A percentile compares a stretch with the other conserved stretches of the same genome.
phyloP scores from a whole-genome alignment of 2,888 invertebrate genomes.

The Gymnocheta viridis region DNA sequence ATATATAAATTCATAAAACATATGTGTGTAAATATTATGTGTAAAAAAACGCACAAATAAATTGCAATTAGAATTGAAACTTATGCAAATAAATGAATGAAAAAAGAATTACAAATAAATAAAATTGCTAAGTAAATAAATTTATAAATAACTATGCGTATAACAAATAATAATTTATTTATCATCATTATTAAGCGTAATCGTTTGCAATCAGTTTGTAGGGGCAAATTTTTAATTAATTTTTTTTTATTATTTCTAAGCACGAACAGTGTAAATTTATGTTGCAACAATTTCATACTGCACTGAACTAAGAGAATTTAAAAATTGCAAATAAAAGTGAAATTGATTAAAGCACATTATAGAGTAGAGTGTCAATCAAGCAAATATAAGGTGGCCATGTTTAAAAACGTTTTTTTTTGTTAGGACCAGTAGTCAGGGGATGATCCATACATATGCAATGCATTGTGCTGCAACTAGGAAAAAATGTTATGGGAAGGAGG shows the following conservation, averaged over 20 bases:
- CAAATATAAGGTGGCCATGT: slow-evolving; percentile 29
- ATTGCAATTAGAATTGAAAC: slow-evolving; percentile 58
- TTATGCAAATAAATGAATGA: slow-evolving; percentile 16
- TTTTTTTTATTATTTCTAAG: slow-evolving; percentile 35
- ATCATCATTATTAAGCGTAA: slow-evolving; percentile 29
- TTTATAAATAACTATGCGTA: slow-evolving; percentile 53
- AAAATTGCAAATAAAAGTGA: slow-evolving; percentile 35
- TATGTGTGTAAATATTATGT: slow-evolving; percentile 47
- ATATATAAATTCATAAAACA: slow-evolving; percentile 28
- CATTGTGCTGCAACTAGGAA: no score
- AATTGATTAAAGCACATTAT: slow-evolving; percentile 49
- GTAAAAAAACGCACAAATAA: slow-evolving; percentile 51
- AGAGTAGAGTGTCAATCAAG: slow-evolving; percentile 35
- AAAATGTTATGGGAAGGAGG: no score
- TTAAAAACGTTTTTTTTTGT: background rate
- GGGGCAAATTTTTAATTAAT: slow-evolving; percentile 34
- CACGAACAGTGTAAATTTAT: slow-evolving; percentile 37
- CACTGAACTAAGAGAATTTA: slow-evolving; percentile 39
- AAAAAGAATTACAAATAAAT: slow-evolving; percentile 13
- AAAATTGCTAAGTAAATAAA: slow-evolving; percentile 16
- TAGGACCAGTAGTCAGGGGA: no score
- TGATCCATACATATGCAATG: no score
- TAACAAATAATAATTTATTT: slow-evolving; percentile 25
- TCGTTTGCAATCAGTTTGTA: slow-evolving; percentile 45
- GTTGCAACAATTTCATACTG: slow-evolving; percentile 23